Conservation (phyloP, 2,888 invertebrate species). For the Agrilus mali region DNA sequence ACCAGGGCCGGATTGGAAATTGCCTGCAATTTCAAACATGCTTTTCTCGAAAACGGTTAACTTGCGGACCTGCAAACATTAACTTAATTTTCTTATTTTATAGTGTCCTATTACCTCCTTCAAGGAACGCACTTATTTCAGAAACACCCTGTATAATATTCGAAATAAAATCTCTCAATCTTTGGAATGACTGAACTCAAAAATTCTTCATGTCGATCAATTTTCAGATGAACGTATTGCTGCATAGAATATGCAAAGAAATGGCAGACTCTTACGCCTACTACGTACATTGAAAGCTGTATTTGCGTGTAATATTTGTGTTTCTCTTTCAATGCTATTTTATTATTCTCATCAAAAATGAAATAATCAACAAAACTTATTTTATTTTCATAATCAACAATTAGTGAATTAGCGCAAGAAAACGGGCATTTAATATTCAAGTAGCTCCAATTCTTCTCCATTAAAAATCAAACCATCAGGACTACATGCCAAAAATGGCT, state of each 20-base stretch:
- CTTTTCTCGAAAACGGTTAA: too few species aligned
- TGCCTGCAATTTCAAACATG: too few species aligned
- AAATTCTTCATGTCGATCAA: slow-evolving; percentile 1
- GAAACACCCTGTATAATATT: too few species aligned
- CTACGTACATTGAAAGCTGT: slow-evolving; percentile 8
- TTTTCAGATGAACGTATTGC: not conserved
- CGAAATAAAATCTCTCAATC: not conserved
- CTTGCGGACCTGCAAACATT: too few species aligned
- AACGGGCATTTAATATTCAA: slow-evolving; percentile 12
- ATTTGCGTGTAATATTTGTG: slow-evolving; percentile 6
- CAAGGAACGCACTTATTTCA: too few species aligned
- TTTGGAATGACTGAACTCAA: slow-evolving; percentile 2
- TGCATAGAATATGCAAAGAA: too few species aligned
- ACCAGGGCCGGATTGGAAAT: too few species aligned
- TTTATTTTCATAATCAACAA: slow-evolving; percentile 3
- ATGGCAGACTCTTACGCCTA: slow-evolving; percentile 1
- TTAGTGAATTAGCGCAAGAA: slow-evolving; percentile 7
- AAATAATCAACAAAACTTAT: not conserved
- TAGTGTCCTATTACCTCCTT: too few species aligned
- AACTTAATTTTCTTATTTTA: too few species aligned
- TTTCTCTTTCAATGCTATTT: slow-evolving; percentile 1
- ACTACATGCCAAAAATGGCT: slow-evolving; percentile 6
- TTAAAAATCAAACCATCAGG: slow-evolving; percentile 7
- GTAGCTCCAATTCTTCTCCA: slow-evolving; percentile 4
- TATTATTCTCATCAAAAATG: too few species aligned